Evolutionary conservation across 1,140 invertebrate genomes (phyloP).

Genomic region (Metaphire vulgaris): DNA sequence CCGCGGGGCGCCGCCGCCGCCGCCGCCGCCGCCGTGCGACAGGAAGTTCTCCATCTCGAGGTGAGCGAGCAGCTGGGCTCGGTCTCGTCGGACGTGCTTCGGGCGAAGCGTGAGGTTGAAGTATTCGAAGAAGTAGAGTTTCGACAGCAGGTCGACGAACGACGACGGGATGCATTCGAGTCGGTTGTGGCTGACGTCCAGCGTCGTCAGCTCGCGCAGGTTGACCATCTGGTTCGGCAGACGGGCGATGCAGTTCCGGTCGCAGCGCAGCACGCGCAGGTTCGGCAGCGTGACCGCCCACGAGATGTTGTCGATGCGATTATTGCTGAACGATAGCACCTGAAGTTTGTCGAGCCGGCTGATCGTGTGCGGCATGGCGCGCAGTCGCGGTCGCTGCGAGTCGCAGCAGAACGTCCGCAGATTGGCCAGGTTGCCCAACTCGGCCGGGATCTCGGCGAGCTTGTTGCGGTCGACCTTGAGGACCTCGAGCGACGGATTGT

Average conservation of each 20-base stretch:
- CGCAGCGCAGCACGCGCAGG: conserved; percentile 28
- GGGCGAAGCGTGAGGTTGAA: conserved; percentile 29
- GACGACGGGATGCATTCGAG: conserved; percentile 28
- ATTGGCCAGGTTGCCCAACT: conserved; percentile 25
- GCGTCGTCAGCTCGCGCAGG: conserved; percentile 22
- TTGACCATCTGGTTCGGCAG: conserved; percentile 27
- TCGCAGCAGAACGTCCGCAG: conserved; percentile 28
- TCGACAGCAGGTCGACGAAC: conserved; percentile 21
- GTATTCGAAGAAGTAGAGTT: conserved; percentile 29
- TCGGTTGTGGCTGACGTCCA: conserved; percentile 31
- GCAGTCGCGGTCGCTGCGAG: conserved; percentile 26
- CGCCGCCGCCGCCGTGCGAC: neutral
- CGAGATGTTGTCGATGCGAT: conserved; percentile 29
- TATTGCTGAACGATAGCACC: conserved; percentile 30
- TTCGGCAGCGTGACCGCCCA: conserved; percentile 23
- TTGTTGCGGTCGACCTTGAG: conserved; percentile 29
- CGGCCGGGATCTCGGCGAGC: conserved; percentile 26
- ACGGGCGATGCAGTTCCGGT: conserved; percentile 28
- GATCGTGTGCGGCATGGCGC: conserved; percentile 25
- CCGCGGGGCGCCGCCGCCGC: neutral
- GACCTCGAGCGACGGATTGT: conserved; percentile 22
- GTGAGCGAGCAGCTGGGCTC: conserved; percentile 22
- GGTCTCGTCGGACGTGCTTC: conserved; percentile 24
- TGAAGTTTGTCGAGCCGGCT: conserved; percentile 19
- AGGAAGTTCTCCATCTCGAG: conserved; percentile 29